Evolutionary conservation across 1,140 invertebrate species (phyloP).

Genomic region (Campodea augens): DNA sequence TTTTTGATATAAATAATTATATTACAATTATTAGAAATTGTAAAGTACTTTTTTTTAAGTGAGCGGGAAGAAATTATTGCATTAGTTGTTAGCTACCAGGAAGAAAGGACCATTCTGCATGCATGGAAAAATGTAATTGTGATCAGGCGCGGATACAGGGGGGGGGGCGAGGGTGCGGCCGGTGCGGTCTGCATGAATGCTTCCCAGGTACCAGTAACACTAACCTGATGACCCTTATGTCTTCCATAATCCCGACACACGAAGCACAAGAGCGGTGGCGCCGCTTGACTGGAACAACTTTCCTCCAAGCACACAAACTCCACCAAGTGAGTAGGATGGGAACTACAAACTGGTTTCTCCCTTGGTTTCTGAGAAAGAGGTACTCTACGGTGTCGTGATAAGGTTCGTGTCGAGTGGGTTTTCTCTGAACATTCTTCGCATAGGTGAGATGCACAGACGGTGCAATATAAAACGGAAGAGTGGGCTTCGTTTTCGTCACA

Average conservation of each 20-base stretch:
- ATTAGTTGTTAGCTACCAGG: no score
- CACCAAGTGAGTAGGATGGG: conserved; percentile 34
- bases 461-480: conserved; percentile 37
- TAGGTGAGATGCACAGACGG: conserved; percentile 33
- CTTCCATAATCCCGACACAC: conserved; percentile 39
- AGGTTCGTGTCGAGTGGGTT: conserved; percentile 35
- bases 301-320: conserved; percentile 40
- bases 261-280: conserved; percentile 33
- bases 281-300: conserved; percentile 26
- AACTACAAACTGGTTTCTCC: conserved; percentile 36
- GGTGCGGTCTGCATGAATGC: no score
- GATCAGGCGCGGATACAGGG: no score
- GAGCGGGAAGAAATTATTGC: no score
- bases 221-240: conserved; percentile 35
- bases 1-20: no score
- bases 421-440: conserved; percentile 34
- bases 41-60: no score
- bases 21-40: no score
- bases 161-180: no score
- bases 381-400: conserved; percentile 34
- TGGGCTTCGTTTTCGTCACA: conserved; percentile 41
- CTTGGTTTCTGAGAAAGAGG: conserved; percentile 37
- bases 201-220: conserved; percentile 1
- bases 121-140: no score
- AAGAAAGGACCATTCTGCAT: no score